Base-by-base conservation (phyloP, 1,140 invertebrate species). In the Dreissena rostriformis region DNA sequence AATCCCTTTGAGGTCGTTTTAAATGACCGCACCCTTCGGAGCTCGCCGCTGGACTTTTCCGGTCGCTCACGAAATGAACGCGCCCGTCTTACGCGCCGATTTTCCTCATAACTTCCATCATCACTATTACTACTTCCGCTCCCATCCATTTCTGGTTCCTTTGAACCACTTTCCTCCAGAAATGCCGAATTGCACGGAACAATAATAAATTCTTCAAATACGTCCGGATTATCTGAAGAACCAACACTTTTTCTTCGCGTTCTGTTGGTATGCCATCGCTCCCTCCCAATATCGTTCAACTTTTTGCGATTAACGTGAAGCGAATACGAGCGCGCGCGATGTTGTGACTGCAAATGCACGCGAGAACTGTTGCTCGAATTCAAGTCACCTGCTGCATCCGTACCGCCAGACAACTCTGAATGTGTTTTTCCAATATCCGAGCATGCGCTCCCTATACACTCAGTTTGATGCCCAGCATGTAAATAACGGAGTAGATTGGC, bases 1-100 rank as follows among this genome's bases (percentile, higher is more conserved):
- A 98, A 96, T 7, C 88, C 88, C 95, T 98, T 98, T 71, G 96
- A 96, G 67, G 97, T 98, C 88, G 97, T 96, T 93, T 96, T 97
- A 94, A 98, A 98, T 75, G 96, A 97, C 86, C 97, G 95, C 68
- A 98, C 95, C 78, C 97, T 94, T 28, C 85, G 66, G 8, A 86
- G 52, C 14, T 51, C 57, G 57, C 82, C 85, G 5, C 75, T 68
- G 26, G 49, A 12, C 26, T 19, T 82, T 76, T 81, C 65, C 5
- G 52, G 26, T 2, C 80, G 80, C 29, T 82, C 80, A 19, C 72
- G 26, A 19, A 74, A 67, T 1, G 71, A 74, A n/a, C 72, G n/a
- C 29, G 72, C 71, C 29, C 80, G 51, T 57, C 61, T 51, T 12
- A 82, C 26, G 17, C 61, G n/a, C 15, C 39, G n/a, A 65, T 22